Evolutionary conservation across 2,113 vertebrate genomes (phyloP), one percentile per base, ranked within the genome.

Genomic region (Takifugu bimaculatus): DNA sequence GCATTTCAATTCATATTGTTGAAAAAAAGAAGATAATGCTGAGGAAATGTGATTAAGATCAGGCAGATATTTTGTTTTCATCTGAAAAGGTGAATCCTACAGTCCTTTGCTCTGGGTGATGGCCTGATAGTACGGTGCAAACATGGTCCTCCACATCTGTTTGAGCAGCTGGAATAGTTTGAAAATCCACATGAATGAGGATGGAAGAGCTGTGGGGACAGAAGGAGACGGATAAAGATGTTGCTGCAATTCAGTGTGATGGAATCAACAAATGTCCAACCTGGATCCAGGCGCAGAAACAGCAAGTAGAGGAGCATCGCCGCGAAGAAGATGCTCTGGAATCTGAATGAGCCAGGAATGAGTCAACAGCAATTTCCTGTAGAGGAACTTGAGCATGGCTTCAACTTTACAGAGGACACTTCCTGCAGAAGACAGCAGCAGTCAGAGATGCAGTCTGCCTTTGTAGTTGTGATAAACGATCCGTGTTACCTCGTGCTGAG

Each of bases 221-320:
- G 11, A 56, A 57, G 2, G 51, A 12, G 12, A 52, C 47, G 35
- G 43, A 56, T 60, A 39, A 39, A 15, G 54, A n/a, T 27, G 1
- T 52, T 1, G 42, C 49, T 27, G 54, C 11, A 5, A 1, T 59
- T 43, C 3, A 39, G 15, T 1, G 11, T 43, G 27, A 54, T 50
- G 6, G 27, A 29, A 35, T 0, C 43, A 44, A 43, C 0, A 50
- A 49, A 50, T 3, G 68, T 29, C 55, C 14, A 27, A 98, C 95
- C 96, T 87, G 95, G 93, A 72, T 98, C 96, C 82, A 96, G 71
- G 48, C 87, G 92, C 42, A 94, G 51, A 39, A 95, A 81, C 65
- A 99, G 81, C 72, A 98, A 76, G 55, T 92, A 95, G 13, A 97
- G 67, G 56, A 98, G 69, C 45, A 95, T 65, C 14, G 89, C 84